phyloP scores from a whole-genome alignment of 2,888 invertebrate genomes.

The Gymnosoma rotundatum region DNA sequence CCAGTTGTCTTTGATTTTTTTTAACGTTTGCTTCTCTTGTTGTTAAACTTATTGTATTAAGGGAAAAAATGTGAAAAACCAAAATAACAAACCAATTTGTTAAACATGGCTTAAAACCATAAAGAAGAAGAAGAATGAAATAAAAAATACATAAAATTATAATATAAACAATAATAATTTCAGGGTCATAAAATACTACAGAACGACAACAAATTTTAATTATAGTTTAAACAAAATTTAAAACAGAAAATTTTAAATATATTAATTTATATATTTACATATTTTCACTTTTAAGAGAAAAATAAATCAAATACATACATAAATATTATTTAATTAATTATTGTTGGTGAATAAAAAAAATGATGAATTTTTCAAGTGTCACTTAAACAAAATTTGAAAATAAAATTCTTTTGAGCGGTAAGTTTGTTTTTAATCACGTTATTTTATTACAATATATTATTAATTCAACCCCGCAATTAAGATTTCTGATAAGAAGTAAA shows the following conservation, averaged over 20 bases:
- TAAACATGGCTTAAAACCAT: conserved; percentile 39
- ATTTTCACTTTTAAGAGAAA: no score
- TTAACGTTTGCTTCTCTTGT: conserved; percentile 4
- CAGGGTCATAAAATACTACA: conserved; percentile 2
- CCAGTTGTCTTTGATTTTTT: conserved; percentile 47
- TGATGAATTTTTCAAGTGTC: not conserved
- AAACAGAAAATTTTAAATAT: no score
- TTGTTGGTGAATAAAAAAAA: not conserved
- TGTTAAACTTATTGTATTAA: conserved; percentile 25
- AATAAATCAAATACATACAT: not conserved
- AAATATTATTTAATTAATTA: not conserved
- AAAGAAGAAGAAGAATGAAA: not conserved
- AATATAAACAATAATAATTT: not conserved
- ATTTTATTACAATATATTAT: conserved; percentile 29
- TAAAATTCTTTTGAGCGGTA: conserved; percentile 29
- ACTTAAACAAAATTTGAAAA: conserved; percentile 18
- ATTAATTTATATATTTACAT: no score
- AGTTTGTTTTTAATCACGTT: conserved; percentile 34
- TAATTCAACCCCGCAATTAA: conserved; percentile 52
- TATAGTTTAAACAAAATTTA: not conserved
- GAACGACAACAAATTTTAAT: conserved; percentile 7
- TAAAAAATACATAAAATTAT: conserved; percentile 26
- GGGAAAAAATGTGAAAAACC: conserved; percentile 13
- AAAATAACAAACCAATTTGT: conserved; percentile 31
- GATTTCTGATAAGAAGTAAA: conserved; percentile 56